A percentile compares a stretch with the other conserved stretches of the same genome.
Evolutionary conservation across 2,113 vertebrate genomes (phyloP).

Genomic region (Epinephelus cyanopodus): DNA sequence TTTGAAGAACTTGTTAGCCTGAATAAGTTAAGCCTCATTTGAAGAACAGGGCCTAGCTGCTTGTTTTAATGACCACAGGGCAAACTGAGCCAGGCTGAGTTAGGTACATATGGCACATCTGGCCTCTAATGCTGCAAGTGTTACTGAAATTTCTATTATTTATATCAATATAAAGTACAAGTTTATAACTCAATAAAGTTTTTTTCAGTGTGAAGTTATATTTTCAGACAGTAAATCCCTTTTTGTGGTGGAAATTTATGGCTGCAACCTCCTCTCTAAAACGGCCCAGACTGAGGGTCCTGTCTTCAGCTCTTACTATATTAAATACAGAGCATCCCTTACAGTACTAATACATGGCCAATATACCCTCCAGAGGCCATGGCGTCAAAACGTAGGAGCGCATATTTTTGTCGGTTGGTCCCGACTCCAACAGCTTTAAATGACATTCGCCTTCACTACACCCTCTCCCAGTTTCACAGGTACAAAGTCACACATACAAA

Average conservation of each 20-base stretch:
- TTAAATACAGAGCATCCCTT: neutral
- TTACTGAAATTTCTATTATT: neutral
- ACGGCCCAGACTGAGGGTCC: neutral
- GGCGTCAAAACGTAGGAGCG: neutral
- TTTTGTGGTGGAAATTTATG: slow-evolving; percentile 4
- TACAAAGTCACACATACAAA: neutral
- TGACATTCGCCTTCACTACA: neutral
- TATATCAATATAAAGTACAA: slow-evolving; percentile 3
- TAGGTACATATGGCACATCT: slow-evolving; percentile 35
- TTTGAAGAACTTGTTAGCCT: neutral
- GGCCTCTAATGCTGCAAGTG: slow-evolving; percentile 7
- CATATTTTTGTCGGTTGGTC: slow-evolving; percentile 3
- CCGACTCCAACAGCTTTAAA: slow-evolving; percentile 14
- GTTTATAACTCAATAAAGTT: neutral
- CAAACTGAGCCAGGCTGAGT: neutral
- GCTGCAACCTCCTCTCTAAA: slow-evolving; percentile 14
- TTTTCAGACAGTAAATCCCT: slow-evolving; percentile 19
- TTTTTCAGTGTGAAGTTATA: slow-evolving; percentile 15
- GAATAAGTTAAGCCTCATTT: neutral
- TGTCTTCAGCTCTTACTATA: neutral
- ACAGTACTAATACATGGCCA: slow-evolving; percentile 29
- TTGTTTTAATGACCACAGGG: neutral
- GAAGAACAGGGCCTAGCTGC: neutral
- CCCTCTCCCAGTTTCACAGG: neutral
- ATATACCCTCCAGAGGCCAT: neutral